A percentile compares a stretch with the other conserved stretches of the same genome.
Evolutionary conservation across 2,888 invertebrate genomes (phyloP).

Genomic region (Melanostoma mellinum): DNA sequence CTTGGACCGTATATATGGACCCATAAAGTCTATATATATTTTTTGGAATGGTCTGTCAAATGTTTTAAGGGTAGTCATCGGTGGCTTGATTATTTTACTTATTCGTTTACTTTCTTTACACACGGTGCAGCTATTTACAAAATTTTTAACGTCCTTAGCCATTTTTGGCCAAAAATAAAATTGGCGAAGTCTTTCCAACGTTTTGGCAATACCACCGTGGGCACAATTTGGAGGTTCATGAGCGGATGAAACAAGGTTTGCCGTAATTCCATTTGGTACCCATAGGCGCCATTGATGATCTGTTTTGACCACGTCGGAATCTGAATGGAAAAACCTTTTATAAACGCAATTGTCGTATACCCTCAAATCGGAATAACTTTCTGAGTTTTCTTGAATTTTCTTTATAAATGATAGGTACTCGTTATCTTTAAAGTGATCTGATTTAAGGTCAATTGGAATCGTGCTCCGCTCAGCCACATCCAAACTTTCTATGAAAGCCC

Average conservation of each 20-base stretch:
- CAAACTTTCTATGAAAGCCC: constrained; percentile 15
- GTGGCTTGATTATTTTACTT: constrained; percentile 15
- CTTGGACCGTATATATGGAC: background rate
- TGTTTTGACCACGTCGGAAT: too few relatives aligned
- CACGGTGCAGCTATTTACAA: constrained; percentile 20
- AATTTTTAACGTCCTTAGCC: constrained; percentile 25
- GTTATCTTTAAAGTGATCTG: background rate
- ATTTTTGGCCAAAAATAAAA: constrained; percentile 70
- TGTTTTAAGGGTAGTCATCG: constrained; percentile 25
- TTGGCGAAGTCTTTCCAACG: constrained; percentile 17
- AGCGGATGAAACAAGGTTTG: background rate
- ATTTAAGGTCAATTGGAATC: background rate
- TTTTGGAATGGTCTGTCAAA: constrained; percentile 6
- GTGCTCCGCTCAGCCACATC: background rate
- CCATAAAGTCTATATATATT: constrained; percentile 7
- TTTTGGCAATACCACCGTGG: constrained; percentile 49
- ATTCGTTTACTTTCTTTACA: constrained; percentile 47
- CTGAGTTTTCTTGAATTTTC: too few relatives aligned
- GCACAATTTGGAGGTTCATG: background rate
- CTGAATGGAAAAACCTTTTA: constrained; percentile 41
- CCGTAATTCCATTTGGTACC: background rate
- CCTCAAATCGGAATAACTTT: background rate
- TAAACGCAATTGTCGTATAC: constrained; percentile 40
- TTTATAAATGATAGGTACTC: background rate
- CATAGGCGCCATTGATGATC: background rate